phyloP scores from a whole-genome alignment of 2,888 invertebrate species.

The Drosophila planitibia region DNA sequence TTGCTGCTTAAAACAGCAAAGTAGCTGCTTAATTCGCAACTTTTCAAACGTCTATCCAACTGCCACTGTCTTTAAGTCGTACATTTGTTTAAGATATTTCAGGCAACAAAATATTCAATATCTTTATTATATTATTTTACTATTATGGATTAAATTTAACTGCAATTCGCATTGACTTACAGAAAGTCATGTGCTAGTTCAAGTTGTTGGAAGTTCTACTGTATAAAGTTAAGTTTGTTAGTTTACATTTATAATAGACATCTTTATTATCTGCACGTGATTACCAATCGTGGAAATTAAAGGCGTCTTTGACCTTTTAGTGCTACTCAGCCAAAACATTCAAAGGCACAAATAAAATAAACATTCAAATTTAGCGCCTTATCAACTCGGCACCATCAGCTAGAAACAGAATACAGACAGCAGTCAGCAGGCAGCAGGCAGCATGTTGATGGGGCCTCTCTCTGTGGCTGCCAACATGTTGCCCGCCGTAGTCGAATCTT shows the following conservation, averaged over 20 bases:
- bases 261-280: conserved; percentile 45
- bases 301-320: conserved; percentile 71
- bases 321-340: not conserved
- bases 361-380: conserved; percentile 54
- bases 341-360: conserved; percentile 51
- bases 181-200: not conserved
- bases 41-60: not conserved
- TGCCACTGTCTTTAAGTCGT: not conserved
- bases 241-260: not conserved
- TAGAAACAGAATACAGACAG: not conserved
- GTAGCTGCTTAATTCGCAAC: not conserved
- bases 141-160: not conserved
- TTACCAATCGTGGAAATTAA: conserved; percentile 40
- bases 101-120: not conserved
- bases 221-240: not conserved
- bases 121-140: not conserved
- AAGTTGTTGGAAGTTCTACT: not conserved
- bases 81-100: not conserved
- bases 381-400: conserved; percentile 50
- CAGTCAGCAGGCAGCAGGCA: conserved; percentile 12
- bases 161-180: not conserved
- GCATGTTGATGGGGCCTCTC: conserved; percentile 41
- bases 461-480: conserved; percentile 61
- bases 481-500: conserved; percentile 38
- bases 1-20: not conserved